These are phyloP conservation scores for Limnephilus auricula DNA, from an alignment of 2,888 invertebrate species.

Conservation along the genomic window DNA sequence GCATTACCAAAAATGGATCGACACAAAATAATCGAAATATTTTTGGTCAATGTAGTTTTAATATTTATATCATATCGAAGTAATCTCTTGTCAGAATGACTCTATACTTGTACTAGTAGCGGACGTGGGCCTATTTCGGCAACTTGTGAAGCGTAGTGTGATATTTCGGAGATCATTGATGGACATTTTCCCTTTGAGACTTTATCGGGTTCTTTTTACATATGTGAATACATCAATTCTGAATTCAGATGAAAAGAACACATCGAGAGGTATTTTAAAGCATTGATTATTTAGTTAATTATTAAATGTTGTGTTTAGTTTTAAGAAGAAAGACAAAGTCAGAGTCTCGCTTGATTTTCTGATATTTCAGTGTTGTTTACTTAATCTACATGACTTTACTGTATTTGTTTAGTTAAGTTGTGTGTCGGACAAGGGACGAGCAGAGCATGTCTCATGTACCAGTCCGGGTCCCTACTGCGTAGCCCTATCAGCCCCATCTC, in stretches of 20 bases:
- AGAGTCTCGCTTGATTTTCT: neutral
- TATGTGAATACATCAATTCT: neutral
- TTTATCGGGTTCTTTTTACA: neutral
- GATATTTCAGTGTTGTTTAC: too few relatives aligned
- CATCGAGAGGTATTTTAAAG: neutral
- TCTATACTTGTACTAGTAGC: neutral
- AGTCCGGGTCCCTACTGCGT: neutral
- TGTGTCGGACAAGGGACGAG: neutral
- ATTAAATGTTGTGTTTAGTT: neutral
- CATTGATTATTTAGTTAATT: neutral
- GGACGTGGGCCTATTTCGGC: slow-evolving; percentile 18
- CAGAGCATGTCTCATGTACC: neutral
- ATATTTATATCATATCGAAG: slow-evolving; percentile 48
- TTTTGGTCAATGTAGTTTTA: slow-evolving; percentile 40
- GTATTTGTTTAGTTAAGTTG: neutral
- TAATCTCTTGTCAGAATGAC: slow-evolving; percentile 14
- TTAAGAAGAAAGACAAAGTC: neutral
- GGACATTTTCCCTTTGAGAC: neutral
- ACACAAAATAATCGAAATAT: slow-evolving; percentile 29
- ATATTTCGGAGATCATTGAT: slow-evolving; percentile 20
- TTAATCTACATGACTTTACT: too few relatives aligned
- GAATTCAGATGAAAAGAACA: neutral
- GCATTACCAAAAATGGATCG: slow-evolving; percentile 33
- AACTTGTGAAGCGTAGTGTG: slow-evolving; percentile 7
- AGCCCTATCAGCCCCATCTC: neutral